Percentiles rank a stretch among this genome's conserved stretches.
Evolutionary conservation across 2,888 invertebrate genomes (phyloP).

Genomic region (Drosophila paranaensis): DNA sequence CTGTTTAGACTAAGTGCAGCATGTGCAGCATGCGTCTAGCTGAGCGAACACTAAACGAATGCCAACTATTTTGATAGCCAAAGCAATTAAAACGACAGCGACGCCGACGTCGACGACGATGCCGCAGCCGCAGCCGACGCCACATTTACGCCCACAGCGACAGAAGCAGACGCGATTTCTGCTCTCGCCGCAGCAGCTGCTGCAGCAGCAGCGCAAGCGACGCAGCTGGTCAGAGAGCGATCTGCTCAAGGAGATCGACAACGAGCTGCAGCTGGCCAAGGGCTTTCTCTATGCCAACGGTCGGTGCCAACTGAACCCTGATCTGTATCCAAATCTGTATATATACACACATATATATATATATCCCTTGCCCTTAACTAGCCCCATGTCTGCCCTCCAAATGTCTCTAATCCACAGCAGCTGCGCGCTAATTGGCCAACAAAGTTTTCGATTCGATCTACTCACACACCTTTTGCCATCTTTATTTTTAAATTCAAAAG

Average conservation of each 20-base stretch:
- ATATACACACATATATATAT: background rate
- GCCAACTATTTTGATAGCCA: constrained; percentile 67
- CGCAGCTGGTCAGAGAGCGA: constrained; percentile 85
- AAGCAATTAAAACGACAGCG: constrained; percentile 53
- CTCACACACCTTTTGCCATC: constrained; percentile 24
- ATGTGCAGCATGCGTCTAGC: constrained; percentile 48
- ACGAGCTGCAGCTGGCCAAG: constrained; percentile 86
- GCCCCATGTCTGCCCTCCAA: constrained; percentile 43
- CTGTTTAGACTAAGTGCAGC: constrained; percentile 57
- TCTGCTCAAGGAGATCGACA: constrained; percentile 89
- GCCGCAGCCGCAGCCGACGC: constrained; percentile 54
- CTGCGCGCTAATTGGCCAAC: constrained; percentile 51
- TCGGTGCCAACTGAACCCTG: constrained; percentile 48
- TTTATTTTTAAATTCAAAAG: constrained; percentile 27
- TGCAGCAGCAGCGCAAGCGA: constrained; percentile 79
- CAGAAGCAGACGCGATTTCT: constrained; percentile 83
- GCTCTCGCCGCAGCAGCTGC: constrained; percentile 80
- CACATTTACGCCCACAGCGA: constrained; percentile 71
- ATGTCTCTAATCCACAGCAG: constrained; percentile 35
- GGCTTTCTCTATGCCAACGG: constrained; percentile 87
- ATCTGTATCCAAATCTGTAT: background rate
- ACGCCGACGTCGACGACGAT: constrained; percentile 17
- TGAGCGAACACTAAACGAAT: constrained; percentile 56
- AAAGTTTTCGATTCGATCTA: constrained; percentile 16
- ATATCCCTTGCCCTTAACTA: background rate